A percentile compares a stretch with the other conserved stretches of the same genome.
phyloP scores from a whole-genome alignment of 1,140 invertebrate species.

The Venustaconcha ellipsiformis region DNA sequence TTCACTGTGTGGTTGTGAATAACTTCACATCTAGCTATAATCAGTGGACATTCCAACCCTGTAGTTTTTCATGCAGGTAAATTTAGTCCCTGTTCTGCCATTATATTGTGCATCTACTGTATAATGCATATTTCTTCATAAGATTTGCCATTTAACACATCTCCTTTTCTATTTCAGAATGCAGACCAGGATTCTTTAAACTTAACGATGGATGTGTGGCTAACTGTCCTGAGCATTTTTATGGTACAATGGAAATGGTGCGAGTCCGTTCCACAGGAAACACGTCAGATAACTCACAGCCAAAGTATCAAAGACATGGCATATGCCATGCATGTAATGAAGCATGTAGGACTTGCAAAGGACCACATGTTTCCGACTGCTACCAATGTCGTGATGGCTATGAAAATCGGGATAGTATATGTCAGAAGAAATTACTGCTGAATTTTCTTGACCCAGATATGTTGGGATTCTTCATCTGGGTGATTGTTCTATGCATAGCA shows the following conservation, averaged over 20 bases:
- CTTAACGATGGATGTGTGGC: conserved; percentile 56
- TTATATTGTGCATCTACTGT: not conserved
- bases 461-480: conserved; percentile 60
- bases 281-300: conserved; percentile 27
- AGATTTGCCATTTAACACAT: not conserved
- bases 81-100: not conserved
- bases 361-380: conserved; percentile 48
- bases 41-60: too few species aligned
- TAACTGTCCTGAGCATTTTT: conserved; percentile 60
- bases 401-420: conserved; percentile 43
- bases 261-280: conserved; percentile 35
- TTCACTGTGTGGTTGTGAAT: too few species aligned
- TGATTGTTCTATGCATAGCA: conserved; percentile 58
- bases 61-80: not conserved
- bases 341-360: conserved; percentile 59
- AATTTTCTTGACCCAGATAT: conserved; percentile 59
- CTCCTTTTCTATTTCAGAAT: conserved; percentile 50
- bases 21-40: too few species aligned
- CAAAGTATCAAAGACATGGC: conserved; percentile 44
- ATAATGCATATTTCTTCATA: not conserved
- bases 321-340: conserved; percentile 53
- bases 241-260: conserved; percentile 52
- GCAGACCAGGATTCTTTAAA: conserved; percentile 60
- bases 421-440: conserved; percentile 56
- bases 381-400: conserved; percentile 57